Conservation (phyloP, 2,888 invertebrate species). For the Luffia ferchaultella region DNA sequence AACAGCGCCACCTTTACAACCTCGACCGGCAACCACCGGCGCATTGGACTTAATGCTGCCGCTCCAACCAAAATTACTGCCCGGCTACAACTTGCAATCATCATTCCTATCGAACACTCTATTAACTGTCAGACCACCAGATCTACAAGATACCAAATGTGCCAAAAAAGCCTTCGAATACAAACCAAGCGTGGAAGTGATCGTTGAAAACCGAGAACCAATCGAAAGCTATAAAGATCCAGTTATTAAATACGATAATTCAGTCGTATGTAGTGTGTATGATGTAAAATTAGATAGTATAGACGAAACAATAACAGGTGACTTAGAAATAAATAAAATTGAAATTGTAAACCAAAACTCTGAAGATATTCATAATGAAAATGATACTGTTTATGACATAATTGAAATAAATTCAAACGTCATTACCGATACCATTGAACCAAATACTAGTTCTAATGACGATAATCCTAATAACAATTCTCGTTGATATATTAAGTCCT, state of each 20-base stretch:
- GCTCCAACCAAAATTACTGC: slow-evolving; percentile 74
- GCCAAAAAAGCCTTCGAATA: slow-evolving; percentile 27
- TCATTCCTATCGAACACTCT: slow-evolving; percentile 58
- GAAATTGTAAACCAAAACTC: not conserved
- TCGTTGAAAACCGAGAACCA: slow-evolving; percentile 41
- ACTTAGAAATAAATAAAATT: slow-evolving; percentile 20
- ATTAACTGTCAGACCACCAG: slow-evolving; percentile 56
- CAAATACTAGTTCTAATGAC: slow-evolving; percentile 30
- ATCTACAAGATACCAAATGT: slow-evolving; percentile 24
- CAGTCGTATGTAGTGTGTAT: not conserved
- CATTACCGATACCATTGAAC: slow-evolving; percentile 21
- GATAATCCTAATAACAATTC: slow-evolving; percentile 58
- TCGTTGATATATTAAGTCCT: slow-evolving; percentile 25
- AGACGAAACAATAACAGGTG: slow-evolving; percentile 23
- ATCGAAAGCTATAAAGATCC: slow-evolving; percentile 3
- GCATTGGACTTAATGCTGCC: slow-evolving; percentile 74
- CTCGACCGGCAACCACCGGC: slow-evolving; percentile 75
- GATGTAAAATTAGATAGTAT: slow-evolving; percentile 23
- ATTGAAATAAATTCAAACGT: slow-evolving; percentile 26
- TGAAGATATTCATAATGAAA: slow-evolving; percentile 29
- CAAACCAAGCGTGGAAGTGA: slow-evolving; percentile 41
- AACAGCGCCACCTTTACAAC: slow-evolving; percentile 70
- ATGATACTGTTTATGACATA: slow-evolving; percentile 54
- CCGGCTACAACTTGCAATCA: slow-evolving; percentile 60
- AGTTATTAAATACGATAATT: not conserved